Evolutionary conservation across 64 coral and sea anemone species (phyloP).

Genomic region (Actinia equina): DNA sequence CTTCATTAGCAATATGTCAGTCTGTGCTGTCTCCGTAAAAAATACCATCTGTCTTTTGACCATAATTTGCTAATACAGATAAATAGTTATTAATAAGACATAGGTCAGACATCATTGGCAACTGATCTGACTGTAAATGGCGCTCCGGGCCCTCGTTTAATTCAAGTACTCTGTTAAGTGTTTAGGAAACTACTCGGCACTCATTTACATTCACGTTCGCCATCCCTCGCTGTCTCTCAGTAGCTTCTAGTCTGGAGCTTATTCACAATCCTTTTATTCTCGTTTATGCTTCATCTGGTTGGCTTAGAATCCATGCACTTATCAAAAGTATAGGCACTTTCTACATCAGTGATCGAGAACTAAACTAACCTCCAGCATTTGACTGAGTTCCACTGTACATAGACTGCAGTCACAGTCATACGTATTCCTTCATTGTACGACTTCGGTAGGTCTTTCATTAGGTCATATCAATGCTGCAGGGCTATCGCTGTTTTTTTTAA

Average conservation of each 20-base stretch:
- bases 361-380: neutral
- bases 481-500: neutral
- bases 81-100: neutral
- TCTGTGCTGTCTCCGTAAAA: neutral
- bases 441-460: neutral
- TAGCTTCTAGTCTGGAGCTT: neutral
- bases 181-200: neutral
- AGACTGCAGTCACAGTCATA: neutral
- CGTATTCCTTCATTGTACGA: neutral
- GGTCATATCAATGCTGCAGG: neutral
- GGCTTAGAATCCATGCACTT: neutral
- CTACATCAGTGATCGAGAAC: neutral
- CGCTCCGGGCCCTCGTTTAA: neutral
- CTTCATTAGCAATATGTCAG: neutral
- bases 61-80: neutral
- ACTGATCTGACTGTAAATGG: neutral
- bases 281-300: neutral
- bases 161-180: neutral
- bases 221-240: neutral
- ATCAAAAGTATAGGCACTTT: slow-evolving; percentile 6
- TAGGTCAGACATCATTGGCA: neutral
- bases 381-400: neutral
- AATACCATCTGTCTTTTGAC: neutral
- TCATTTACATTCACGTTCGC: slow-evolving; percentile 1
- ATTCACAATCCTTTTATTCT: neutral